A percentile compares a stretch with the other conserved stretches of the same genome.
These are phyloP conservation scores for Drosophila colorata DNA, from an alignment of 2,888 invertebrate genomes.

Conservation along the genomic window DNA sequence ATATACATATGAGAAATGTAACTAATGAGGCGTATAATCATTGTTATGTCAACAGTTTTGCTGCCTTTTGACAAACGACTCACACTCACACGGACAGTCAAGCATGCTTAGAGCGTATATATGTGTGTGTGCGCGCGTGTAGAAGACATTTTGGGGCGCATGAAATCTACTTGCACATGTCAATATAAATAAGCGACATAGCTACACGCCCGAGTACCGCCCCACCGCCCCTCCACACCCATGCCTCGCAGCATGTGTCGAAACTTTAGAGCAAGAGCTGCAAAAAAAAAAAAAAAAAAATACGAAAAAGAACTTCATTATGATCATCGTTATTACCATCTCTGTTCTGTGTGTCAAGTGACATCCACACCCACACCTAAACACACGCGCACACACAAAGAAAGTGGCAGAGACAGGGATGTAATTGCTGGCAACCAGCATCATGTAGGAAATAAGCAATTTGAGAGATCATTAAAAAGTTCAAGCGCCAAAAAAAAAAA, in stretches of 20 bases:
- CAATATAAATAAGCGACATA: constrained; percentile 70
- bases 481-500: constrained; percentile 62
- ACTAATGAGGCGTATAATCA: constrained; percentile 82
- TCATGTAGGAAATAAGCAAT: constrained; percentile 79
- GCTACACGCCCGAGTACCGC: constrained; percentile 39
- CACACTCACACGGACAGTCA: constrained; percentile 26
- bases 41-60: constrained; percentile 81
- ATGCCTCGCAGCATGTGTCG: constrained; percentile 45
- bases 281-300: constrained; percentile 18
- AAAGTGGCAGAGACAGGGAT: constrained; percentile 35
- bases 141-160: constrained; percentile 45
- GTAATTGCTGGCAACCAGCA: constrained; percentile 72
- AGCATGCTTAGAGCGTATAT: constrained; percentile 37
- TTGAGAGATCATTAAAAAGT: constrained; percentile 80
- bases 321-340: constrained; percentile 62
- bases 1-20: constrained; percentile 54
- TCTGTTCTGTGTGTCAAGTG: constrained; percentile 57
- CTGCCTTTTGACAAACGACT: constrained; percentile 76
- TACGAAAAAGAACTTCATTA: constrained; percentile 59
- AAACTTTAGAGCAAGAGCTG: constrained; percentile 53
- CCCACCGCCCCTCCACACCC: not conserved
- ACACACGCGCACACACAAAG: constrained; percentile 31
- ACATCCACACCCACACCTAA: constrained; percentile 41
- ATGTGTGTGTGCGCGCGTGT: constrained; percentile 29
- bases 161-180: constrained; percentile 71